phyloP scores from a whole-genome alignment of 2,888 invertebrate genomes.

The Parochlus steinenii region DNA sequence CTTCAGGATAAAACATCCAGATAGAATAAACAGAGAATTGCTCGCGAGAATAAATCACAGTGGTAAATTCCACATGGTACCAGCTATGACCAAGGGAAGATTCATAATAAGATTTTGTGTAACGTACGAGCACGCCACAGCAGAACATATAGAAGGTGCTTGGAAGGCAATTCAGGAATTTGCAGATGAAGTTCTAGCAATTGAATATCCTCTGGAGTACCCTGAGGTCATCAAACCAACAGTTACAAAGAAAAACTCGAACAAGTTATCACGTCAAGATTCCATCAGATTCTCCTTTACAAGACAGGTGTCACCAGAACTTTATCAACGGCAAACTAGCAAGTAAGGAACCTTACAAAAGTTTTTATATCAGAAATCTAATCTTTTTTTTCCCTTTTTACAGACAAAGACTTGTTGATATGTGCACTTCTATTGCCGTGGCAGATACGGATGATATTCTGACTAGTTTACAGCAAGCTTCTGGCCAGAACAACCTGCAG shows the following conservation, averaged over 20 bases:
- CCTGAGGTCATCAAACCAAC: conserved; percentile 15
- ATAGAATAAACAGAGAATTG: conserved; percentile 57
- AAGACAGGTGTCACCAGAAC: conserved; percentile 30
- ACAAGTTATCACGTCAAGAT: conserved; percentile 28
- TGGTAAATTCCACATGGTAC: conserved; percentile 74
- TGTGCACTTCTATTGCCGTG: conserved; percentile 29
- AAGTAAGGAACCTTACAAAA: conserved; percentile 9
- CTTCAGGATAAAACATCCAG: conserved; percentile 48
- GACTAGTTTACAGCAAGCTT: conserved; percentile 25
- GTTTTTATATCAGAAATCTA: background rate
- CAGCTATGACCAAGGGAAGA: conserved; percentile 55
- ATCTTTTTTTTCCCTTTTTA: background rate
- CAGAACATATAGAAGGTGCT: conserved; percentile 54
- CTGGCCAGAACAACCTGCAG: no score
- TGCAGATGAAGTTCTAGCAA: conserved; percentile 26
- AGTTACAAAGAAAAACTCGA: conserved; percentile 18
- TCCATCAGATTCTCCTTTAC: conserved; percentile 30
- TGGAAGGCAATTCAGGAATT: conserved; percentile 43
- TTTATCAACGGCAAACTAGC: conserved; percentile 26
- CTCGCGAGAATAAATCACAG: conserved; percentile 66
- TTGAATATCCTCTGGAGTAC: conserved; percentile 4
- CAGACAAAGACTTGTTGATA: conserved; percentile 28
- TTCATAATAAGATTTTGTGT: conserved; percentile 70
- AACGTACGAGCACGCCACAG: conserved; percentile 56
- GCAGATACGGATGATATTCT: conserved; percentile 25